Conservation (phyloP, 2,888 invertebrate species). For the Dyspetes luteomarginatus region DNA sequence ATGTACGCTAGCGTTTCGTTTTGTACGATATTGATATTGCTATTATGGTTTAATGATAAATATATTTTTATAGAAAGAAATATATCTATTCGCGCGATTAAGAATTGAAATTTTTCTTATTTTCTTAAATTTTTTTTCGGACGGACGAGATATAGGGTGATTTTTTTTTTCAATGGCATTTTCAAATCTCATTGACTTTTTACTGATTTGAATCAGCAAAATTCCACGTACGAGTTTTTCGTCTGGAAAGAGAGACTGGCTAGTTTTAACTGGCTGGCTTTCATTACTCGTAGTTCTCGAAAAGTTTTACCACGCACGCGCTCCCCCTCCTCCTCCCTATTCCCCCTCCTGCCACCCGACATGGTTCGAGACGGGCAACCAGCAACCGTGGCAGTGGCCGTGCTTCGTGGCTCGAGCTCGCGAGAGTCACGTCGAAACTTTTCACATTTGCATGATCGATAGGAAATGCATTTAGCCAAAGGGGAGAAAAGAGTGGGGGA, state of each 20-base stretch:
- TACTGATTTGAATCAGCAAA: background rate
- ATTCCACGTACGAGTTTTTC: background rate
- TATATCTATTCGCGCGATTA: too few relatives aligned
- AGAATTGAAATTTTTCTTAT: too few relatives aligned
- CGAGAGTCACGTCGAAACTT: constrained; percentile 59
- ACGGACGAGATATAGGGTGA: background rate
- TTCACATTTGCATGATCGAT: constrained; percentile 67
- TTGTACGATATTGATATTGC: too few relatives aligned
- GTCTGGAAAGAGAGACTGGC: constrained; percentile 13
- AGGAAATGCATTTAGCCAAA: constrained; percentile 63
- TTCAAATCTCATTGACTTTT: background rate
- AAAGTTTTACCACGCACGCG: constrained; percentile 48
- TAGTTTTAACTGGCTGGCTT: constrained; percentile 42
- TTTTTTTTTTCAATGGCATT: background rate
- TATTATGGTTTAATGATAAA: too few relatives aligned
- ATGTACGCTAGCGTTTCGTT: too few relatives aligned
- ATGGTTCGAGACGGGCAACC: background rate
- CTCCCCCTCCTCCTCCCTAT: constrained; percentile 4
- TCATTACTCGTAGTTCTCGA: constrained; percentile 62
- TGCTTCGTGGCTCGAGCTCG: constrained; percentile 12
- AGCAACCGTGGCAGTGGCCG: constrained; percentile 30
- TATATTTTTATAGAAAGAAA: too few relatives aligned
- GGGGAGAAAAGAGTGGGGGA: background rate
- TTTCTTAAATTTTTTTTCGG: too few relatives aligned
- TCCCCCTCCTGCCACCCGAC: constrained; percentile 4